Percentiles rank a stretch among this genome's conserved stretches.
Conservation (phyloP, 2,888 invertebrate genomes). For the Hirtodrosophila trivittata region DNA sequence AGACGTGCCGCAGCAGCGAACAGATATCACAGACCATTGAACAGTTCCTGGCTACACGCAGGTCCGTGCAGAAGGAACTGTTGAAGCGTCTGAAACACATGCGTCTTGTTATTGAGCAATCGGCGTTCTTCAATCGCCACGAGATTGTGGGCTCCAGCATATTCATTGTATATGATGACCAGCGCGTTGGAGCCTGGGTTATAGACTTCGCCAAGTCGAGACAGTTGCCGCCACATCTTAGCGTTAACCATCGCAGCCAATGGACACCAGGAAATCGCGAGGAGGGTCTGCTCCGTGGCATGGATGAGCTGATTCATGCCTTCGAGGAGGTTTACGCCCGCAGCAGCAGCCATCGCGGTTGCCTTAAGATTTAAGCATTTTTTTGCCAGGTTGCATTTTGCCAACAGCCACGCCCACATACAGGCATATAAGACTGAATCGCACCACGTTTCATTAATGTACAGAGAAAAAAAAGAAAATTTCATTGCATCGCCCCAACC, state of each 20-base stretch:
- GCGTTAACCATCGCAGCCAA: slow-evolving; percentile 90
- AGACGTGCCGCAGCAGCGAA: slow-evolving; percentile 91
- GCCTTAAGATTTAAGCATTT: slow-evolving; percentile 74
- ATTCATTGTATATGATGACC: slow-evolving; percentile 95
- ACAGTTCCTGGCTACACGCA: slow-evolving; percentile 88
- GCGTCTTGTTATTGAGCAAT: slow-evolving; percentile 91
- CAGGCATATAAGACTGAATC: slow-evolving; percentile 63
- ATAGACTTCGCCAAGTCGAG: slow-evolving; percentile 98
- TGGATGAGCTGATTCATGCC: slow-evolving; percentile 94
- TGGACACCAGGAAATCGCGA: slow-evolving; percentile 98
- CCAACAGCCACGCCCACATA: slow-evolving; percentile 30
- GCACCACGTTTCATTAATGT: slow-evolving; percentile 46
- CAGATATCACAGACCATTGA: slow-evolving; percentile 90
- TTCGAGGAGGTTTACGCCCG: slow-evolving; percentile 84
- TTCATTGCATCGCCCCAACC: slow-evolving; percentile 44
- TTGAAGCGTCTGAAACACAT: slow-evolving; percentile 90
- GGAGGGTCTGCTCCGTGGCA: slow-evolving; percentile 96
- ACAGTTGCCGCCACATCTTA: slow-evolving; percentile 88
- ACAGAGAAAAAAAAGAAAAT: slow-evolving; percentile 22
- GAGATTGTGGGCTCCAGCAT: slow-evolving; percentile 98
- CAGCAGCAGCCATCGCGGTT: slow-evolving; percentile 69
- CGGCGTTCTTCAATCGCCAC: slow-evolving; percentile 92
- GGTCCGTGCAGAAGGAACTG: slow-evolving; percentile 87
- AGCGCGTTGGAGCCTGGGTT: slow-evolving; percentile 95
- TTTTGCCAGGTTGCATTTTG: slow-evolving; percentile 14